Evolutionary conservation across 2,888 invertebrate species (phyloP).

Genomic region (Xanthia icteritia): DNA sequence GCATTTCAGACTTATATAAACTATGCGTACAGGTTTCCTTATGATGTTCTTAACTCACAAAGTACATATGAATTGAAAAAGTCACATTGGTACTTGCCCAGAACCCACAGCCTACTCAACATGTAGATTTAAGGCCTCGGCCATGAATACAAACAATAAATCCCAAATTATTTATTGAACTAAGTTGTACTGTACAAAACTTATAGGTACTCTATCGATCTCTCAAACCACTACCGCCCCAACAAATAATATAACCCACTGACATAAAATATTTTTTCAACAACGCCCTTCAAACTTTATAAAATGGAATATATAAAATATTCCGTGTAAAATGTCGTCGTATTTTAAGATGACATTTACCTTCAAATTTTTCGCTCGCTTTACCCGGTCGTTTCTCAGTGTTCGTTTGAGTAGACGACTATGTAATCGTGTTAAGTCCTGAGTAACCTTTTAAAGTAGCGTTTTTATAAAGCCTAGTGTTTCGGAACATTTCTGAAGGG

Average conservation of each 20-base stretch:
- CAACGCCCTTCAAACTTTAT: conserved; percentile 29
- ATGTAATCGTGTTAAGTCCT: conserved; percentile 50
- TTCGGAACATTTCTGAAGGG: conserved; percentile 9
- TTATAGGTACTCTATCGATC: background rate
- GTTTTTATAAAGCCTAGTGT: conserved; percentile 43
- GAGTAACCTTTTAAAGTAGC: conserved; percentile 30
- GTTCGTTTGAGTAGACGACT: conserved; percentile 35
- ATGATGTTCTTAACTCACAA: too few relatives aligned
- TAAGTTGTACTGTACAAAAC: background rate
- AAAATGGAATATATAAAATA: conserved; percentile 42
- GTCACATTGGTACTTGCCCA: too few relatives aligned
- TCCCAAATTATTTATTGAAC: background rate
- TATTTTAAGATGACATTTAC: conserved; percentile 67
- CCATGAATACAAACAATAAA: too few relatives aligned
- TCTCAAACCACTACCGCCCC: background rate
- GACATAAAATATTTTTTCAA: conserved; percentile 17
- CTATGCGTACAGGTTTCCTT: too few relatives aligned
- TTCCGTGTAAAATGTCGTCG: conserved; percentile 34
- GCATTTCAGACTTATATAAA: too few relatives aligned
- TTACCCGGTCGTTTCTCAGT: conserved; percentile 21
- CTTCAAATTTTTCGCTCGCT: conserved; percentile 37
- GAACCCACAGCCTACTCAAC: too few relatives aligned
- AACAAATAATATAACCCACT: conserved; percentile 8
- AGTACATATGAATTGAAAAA: too few relatives aligned
- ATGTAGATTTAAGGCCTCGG: too few relatives aligned